Conservation (phyloP, 2,888 invertebrate genomes). For the Bombylius discolor region DNA sequence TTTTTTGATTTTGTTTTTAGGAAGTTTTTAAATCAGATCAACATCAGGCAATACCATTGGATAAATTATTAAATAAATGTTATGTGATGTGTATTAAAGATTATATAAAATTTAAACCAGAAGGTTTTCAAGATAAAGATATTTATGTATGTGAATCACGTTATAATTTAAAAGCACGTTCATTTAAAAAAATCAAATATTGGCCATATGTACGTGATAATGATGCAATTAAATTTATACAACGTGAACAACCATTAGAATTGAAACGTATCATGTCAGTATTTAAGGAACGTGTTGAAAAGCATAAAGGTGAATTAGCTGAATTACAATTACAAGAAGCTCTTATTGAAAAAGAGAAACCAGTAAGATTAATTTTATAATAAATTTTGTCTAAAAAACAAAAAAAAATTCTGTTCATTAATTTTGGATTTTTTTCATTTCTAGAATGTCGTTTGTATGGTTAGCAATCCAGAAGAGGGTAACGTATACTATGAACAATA, state of each 20-base stretch:
- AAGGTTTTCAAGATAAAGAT: constrained; percentile 80
- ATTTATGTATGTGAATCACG: constrained; percentile 95
- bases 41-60: constrained; percentile 69
- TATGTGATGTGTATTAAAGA: constrained; percentile 90
- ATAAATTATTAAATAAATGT: constrained; percentile 77
- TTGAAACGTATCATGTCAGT: constrained; percentile 84
- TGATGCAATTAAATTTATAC: constrained; percentile 48
- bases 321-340: constrained; percentile 73
- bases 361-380: constrained; percentile 42
- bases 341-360: constrained; percentile 71
- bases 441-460: constrained; percentile 69
- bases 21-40: constrained; percentile 94
- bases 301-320: constrained; percentile 78
- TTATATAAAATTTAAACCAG: constrained; percentile 80
- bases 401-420: neutral
- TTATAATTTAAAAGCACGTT: constrained; percentile 71
- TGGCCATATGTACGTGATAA: constrained; percentile 48
- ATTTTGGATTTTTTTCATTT: constrained; percentile 1
- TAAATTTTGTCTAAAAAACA: neutral
- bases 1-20: constrained; percentile 16
- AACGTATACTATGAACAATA: constrained; percentile 88
- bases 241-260: constrained; percentile 62
- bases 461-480: constrained; percentile 57
- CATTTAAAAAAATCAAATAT: constrained; percentile 87
- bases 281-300: constrained; percentile 80